Evolutionary conservation across 1,140 invertebrate genomes (phyloP), one percentile per base, ranked within the genome.

Genomic region (Lasioglossum baleicum): DNA sequence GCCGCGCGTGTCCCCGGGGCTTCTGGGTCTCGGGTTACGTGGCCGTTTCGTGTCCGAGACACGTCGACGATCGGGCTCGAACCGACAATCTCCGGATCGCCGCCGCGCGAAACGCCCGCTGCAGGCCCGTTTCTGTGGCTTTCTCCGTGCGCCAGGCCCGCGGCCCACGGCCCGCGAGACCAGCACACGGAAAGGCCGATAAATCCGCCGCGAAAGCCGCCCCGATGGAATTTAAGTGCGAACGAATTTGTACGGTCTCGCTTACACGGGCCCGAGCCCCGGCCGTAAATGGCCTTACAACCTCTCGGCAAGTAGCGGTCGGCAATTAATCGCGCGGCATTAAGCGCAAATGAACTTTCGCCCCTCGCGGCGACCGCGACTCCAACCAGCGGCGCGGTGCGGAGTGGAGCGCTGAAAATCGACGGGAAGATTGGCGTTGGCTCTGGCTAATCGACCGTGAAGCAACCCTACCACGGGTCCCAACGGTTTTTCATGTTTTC

Each of bases 171-270:
- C 44, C 44, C 44, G 35, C 35, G 35, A 15, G 51, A 4, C 1
- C 13, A n/a, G 56, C 56, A 7, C 56, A n/a, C 61, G 61, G 70
- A 73, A 58, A 73, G 70, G 17, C 31, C 70, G 80, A 90, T 92
- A 90, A 91, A 92, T 91, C 83, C 83, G 61, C 15, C 76, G 53
- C n/a, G 67, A 73, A 77, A 48, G 80, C 48, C 53, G 68, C 53
- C n/a, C 22, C 61, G 44, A 69, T 76, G 88, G 88, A 91, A 92
- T 92, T 92, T 89, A 89, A 92, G 91, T 91, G 90, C 88, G 85
- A 93, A 92, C 90, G 90, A 92, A 93, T 92, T 92, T 92, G 91
- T 92, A 91, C 86, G 88, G 86, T 75, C 84, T 83, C 86, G 87
- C 81, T 90, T 91, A 93, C 90, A 92, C 89, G 90, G 85, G 80